Percentiles rank a stretch among this genome's conserved stretches.
These are phyloP conservation scores for Dorcus parallelipipedus DNA, from an alignment of 2,888 invertebrate genomes.

Conservation along the genomic window DNA sequence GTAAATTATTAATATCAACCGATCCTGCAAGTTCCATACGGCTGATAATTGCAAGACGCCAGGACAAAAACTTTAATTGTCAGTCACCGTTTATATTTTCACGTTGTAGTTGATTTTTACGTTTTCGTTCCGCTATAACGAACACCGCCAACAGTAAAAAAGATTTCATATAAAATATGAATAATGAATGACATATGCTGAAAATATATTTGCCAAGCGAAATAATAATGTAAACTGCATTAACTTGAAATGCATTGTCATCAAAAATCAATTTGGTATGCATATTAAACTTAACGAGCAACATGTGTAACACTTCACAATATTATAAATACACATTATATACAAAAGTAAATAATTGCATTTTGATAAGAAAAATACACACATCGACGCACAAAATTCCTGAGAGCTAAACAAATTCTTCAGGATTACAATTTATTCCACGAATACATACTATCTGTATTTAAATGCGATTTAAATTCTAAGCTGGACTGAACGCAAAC, in stretches of 20 bases:
- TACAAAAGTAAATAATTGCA: background rate
- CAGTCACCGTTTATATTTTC: background rate
- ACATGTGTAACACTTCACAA: background rate
- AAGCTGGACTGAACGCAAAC: background rate
- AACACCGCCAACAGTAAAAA: background rate
- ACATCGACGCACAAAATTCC: background rate
- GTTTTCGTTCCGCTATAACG: background rate
- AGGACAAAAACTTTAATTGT: background rate
- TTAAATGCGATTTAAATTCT: background rate
- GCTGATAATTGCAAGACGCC: slow-evolving; percentile 7
- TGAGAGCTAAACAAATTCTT: background rate
- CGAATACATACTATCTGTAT: background rate
- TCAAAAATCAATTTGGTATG: slow-evolving; percentile 18
- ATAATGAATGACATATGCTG: slow-evolving; percentile 19
- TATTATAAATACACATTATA: background rate
- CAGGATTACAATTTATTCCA: background rate
- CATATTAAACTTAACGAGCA: background rate
- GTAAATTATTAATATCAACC: slow-evolving; percentile 23
- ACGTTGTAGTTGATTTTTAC: background rate
- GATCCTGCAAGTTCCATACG: slow-evolving; percentile 6
- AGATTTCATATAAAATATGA: background rate
- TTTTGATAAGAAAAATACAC: background rate
- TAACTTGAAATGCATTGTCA: slow-evolving; percentile 20
- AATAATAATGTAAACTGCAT: slow-evolving; percentile 19
- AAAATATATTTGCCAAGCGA: slow-evolving; percentile 14